Base-by-base conservation (phyloP, 2,113 vertebrate genomes). In the Heteronetta atricapilla region DNA sequence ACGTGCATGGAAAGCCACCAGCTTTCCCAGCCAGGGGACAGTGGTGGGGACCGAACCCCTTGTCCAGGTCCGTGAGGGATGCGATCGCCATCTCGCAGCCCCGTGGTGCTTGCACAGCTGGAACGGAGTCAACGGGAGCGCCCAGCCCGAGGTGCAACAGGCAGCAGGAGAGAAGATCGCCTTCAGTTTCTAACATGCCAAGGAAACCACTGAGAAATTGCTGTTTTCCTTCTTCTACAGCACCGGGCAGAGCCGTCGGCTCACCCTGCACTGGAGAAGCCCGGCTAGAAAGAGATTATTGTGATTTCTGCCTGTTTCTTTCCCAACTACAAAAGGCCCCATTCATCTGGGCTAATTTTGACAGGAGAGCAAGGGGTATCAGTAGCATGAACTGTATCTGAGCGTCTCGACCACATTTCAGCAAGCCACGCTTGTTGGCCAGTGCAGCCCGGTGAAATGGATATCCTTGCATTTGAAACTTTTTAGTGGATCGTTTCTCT, bases 121-220 rank as follows among this genome's bases (percentile, higher is more conserved):
- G 95, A 94, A 56, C 1, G 0, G 50, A 87, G 50, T 88, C 95
- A 95, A 40, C 2, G 33, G 83, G 66, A 94, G 95, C 2, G 63
- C 62, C 63, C 48, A 0, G 36, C 42, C 70, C 3, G 11, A 93
- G 88, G 63, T 84, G 89, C 88, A 87, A 4, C 0, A 38, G 59
- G 89, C 82, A 26, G 58, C 17, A 21, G 53, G 92, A 38, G 46
- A 56, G 84, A 91, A 93, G 91, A 62, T 80, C 92, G 10, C 89
- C 97, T 67, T 16, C 80, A 42, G 53, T 85, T 92, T 85, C 96
- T 93, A 88, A 29, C 56, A 82, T 93, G 95, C 96, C 96, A 70
- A 44, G 72, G 95, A 98, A 98, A 98, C 97, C 97, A 59, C 97
- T 70, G 82, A 96, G 59, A 98, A 98, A 98, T 98, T 97, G 97